Evolutionary conservation across 2,113 vertebrate species (phyloP).

Genomic region (Trogon surrucura): DNA sequence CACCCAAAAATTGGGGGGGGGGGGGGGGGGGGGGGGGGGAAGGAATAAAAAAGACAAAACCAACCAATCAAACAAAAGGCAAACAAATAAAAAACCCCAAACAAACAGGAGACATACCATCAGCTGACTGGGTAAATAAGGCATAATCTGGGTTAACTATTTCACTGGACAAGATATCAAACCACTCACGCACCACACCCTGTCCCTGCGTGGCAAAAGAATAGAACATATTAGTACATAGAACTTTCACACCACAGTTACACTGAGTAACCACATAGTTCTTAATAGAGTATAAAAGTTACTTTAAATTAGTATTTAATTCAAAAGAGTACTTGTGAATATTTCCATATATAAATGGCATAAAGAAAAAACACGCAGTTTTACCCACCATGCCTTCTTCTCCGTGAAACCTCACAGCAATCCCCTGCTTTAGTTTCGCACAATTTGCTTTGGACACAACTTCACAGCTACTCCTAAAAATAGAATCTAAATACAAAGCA

Average conservation of each 20-base stretch:
- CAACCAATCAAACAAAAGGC: too few species aligned
- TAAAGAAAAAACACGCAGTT: background rate
- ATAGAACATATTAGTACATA: slow-evolving; percentile 41
- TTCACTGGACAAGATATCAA: slow-evolving; percentile 97
- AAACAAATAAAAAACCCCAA: background rate
- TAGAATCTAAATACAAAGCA: slow-evolving; percentile 88
- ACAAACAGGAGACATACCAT: slow-evolving; percentile 82
- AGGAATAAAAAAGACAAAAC: too few species aligned
- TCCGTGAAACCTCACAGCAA: slow-evolving; percentile 96
- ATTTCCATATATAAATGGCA: background rate
- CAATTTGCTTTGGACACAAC: slow-evolving; percentile 97
- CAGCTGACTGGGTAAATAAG: slow-evolving; percentile 97
- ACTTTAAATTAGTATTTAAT: background rate
- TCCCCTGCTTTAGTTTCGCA: slow-evolving; percentile 96
- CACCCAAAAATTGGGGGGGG: background rate
- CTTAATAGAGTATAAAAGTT: background rate
- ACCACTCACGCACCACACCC: slow-evolving; percentile 98
- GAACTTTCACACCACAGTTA: slow-evolving; percentile 1
- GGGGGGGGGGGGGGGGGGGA: too few species aligned
- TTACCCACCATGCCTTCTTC: slow-evolving; percentile 97
- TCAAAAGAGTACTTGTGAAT: background rate
- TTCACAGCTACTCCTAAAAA: slow-evolving; percentile 99
- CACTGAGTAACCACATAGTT: background rate
- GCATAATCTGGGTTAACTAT: slow-evolving; percentile 99
- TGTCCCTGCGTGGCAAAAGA: slow-evolving; percentile 84